Evolutionary conservation across 2,797 vertebrate species (phyloP).

Genomic region (Nannoperca australis): DNA sequence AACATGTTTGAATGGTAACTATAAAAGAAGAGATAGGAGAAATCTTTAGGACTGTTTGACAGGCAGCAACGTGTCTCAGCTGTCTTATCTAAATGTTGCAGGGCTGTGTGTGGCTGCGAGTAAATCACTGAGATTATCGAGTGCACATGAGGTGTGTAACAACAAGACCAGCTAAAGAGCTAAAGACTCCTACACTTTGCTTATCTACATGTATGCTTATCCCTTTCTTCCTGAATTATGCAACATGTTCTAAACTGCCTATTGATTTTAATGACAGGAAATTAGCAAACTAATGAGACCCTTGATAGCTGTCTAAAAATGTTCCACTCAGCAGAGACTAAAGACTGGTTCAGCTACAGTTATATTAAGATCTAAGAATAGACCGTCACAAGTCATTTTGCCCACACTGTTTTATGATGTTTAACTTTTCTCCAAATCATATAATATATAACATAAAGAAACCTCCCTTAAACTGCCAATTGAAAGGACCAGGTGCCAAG

Average conservation of each 20-base stretch:
- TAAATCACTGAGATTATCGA: constrained; percentile 17
- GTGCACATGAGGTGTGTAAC: constrained; percentile 8
- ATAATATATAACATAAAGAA: fast-evolving
- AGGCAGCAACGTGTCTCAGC: neutral
- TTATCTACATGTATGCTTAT: constrained; percentile 1
- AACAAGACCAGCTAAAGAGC: neutral
- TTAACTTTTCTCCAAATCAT: neutral
- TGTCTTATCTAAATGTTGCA: constrained; percentile 5
- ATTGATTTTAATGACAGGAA: constrained; percentile 1
- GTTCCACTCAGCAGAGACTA: neutral
- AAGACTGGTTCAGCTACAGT: neutral
- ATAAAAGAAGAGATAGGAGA: neutral
- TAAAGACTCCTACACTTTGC: neutral
- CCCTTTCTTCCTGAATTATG: neutral
- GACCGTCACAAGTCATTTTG: neutral
- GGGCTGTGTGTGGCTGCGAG: neutral
- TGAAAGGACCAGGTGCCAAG: neutral
- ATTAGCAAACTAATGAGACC: constrained; percentile 2
- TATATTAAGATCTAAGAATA: neutral
- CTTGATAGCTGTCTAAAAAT: neutral
- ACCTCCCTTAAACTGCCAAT: neutral
- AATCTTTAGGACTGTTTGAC: neutral
- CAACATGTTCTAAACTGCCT: neutral
- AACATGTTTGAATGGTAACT: neutral
- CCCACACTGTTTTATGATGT: neutral